Base-by-base conservation (phyloP, 2,888 invertebrate species). In the Polia nebulosa region DNA sequence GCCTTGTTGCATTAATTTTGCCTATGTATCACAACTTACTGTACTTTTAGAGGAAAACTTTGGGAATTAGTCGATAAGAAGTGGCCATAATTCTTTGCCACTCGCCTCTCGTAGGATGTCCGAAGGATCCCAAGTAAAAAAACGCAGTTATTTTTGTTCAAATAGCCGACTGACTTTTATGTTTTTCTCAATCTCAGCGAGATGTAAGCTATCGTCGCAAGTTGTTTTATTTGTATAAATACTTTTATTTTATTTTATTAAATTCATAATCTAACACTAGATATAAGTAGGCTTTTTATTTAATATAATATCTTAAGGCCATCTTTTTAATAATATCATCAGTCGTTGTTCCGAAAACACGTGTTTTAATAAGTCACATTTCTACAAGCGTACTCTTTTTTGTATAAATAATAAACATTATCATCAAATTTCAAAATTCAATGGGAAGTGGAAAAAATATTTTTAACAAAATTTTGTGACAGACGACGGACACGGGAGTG, bases 341-440 rank as follows among this genome's bases (percentile, higher is more conserved):
- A 39, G 15, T 5, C 25, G 9, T 13, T 25, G 47, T n/a, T 17
- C 15, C n/a, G 52, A 47, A 25, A 39, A 53, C 22, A 15, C n/a
- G n/a, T 45, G 15, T 71, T 39, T 36, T 13, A 27, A 34, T 55
- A 55, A 20, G 34, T 9, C 29, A 58, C 49, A 57, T 49, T 58
- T 51, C 1, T 56, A 59, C 44, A 1, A 52, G 58, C 67, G n/a
- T n/a, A n/a, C n/a, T n/a, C n/a, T n/a, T n/a, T n/a, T n/a, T n/a
- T n/a, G n/a, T n/a, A n/a, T n/a, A n/a, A n/a, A n/a, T n/a, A n/a
- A n/a, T n/a, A n/a, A n/a, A n/a, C n/a, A n/a, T n/a, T n/a, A n/a
- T n/a, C n/a, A n/a, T n/a, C n/a, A n/a, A n/a, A n/a, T n/a, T n/a
- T n/a, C n/a, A n/a, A n/a, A n/a, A n/a, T n/a, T n/a, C n/a, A n/a